Evolutionary conservation across 1,140 invertebrate genomes (phyloP).

Genomic region (Rhagoletis pomonella): DNA sequence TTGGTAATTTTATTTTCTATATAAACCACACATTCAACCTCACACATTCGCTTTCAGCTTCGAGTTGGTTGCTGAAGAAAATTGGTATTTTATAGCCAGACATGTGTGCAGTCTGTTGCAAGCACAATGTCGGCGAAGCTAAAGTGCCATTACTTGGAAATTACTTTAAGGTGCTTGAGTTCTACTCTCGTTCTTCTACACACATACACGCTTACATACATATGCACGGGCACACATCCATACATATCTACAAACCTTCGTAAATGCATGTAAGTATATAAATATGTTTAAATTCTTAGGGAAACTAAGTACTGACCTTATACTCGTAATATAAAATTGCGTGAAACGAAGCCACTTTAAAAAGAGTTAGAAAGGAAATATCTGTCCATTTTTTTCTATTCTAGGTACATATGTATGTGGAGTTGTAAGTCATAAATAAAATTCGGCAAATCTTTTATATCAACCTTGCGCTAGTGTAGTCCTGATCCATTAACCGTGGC

Average conservation of each 20-base stretch:
- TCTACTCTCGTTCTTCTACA: background rate
- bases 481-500: no score
- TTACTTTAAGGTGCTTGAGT: conserved; percentile 20
- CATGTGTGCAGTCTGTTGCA: background rate
- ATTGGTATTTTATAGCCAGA: conserved; percentile 7
- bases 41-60: background rate
- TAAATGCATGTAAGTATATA: background rate
- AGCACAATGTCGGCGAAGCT: background rate
- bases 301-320: background rate
- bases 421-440: background rate
- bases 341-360: background rate
- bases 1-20: conserved; percentile 4
- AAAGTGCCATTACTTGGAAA: background rate
- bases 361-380: no score
- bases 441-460: no score
- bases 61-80: background rate
- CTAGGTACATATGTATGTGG: background rate
- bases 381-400: no score
- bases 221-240: background rate
- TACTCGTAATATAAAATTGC: background rate
- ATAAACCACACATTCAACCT: background rate
- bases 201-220: no score
- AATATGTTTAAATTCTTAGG: background rate
- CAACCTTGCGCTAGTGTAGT: no score
- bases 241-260: background rate